These are phyloP conservation scores for Trichechus manatus DNA, from an alignment of 2,113 vertebrate species.

Conservation along the genomic window DNA sequence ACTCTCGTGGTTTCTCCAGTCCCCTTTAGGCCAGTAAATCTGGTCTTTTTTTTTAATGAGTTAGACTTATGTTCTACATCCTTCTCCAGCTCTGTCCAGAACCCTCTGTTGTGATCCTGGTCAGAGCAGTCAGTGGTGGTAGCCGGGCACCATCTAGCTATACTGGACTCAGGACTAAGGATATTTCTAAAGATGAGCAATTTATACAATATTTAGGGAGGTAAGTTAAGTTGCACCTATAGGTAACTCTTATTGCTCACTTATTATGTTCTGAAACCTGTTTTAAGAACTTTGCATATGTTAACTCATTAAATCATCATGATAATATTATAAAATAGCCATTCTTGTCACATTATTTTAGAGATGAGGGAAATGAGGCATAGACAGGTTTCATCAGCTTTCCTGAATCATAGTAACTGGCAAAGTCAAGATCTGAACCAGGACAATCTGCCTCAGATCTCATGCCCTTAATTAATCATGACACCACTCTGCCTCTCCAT, in stretches of 20 bases:
- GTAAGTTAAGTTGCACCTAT: neutral
- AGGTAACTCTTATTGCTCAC: neutral
- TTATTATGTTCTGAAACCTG: neutral
- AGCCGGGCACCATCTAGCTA: too few species aligned
- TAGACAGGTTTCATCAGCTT: neutral
- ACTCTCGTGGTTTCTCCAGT: too few species aligned
- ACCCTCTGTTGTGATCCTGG: too few species aligned
- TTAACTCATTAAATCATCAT: neutral
- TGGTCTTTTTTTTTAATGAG: too few species aligned
- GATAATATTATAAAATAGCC: neutral
- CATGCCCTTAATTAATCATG: neutral
- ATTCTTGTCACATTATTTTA: neutral
- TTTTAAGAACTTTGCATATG: too few species aligned
- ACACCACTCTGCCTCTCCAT: rapidly evolving
- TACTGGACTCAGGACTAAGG: too few species aligned
- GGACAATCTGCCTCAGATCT: neutral
- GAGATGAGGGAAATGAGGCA: neutral
- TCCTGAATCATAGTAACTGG: too few species aligned
- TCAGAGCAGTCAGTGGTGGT: too few species aligned
- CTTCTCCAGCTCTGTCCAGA: too few species aligned
- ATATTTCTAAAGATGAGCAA: neutral
- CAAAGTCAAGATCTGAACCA: neutral
- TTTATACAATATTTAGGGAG: neutral
- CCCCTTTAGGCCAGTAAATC: too few species aligned
- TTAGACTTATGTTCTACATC: too few species aligned